phyloP scores from a whole-genome alignment of 1,140 invertebrate genomes.

The Drosophila eugracilis region DNA sequence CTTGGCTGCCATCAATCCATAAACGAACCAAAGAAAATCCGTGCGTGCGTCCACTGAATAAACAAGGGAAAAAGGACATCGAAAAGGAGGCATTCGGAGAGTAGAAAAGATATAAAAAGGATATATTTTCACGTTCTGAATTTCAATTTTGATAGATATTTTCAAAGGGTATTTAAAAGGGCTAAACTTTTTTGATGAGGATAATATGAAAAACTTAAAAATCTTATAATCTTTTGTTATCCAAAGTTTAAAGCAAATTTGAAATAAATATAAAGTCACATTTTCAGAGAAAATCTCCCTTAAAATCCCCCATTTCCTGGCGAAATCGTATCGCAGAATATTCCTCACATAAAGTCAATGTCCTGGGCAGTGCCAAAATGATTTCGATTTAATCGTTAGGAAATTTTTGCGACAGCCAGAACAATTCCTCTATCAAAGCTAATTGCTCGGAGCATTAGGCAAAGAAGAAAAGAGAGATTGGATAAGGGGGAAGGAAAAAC shows the following conservation, averaged over 20 bases:
- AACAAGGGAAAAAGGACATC: slow-evolving; percentile 53
- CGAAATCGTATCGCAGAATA: not conserved
- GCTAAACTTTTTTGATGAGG: too few species aligned
- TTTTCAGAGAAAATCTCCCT: not conserved
- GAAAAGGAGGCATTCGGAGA: slow-evolving; percentile 11
- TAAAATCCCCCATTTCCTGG: not conserved
- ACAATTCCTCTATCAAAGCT: slow-evolving; percentile 77
- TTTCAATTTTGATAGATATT: not conserved
- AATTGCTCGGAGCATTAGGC: slow-evolving; percentile 65
- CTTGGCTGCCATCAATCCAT: slow-evolving; percentile 71
- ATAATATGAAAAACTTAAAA: too few species aligned
- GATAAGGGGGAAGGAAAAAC: not conserved
- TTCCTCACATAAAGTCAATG: slow-evolving; percentile 25
- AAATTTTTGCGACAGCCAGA: slow-evolving; percentile 64
- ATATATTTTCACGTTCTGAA: slow-evolving; percentile 14
- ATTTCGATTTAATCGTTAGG: slow-evolving; percentile 83
- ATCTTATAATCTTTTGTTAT: too few species aligned
- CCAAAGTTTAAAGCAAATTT: too few species aligned
- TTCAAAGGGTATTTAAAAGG: too few species aligned
- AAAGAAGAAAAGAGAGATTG: not conserved
- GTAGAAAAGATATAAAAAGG: not conserved
- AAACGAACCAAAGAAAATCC: slow-evolving; percentile 64
- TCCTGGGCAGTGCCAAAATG: slow-evolving; percentile 53
- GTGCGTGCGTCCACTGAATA: slow-evolving; percentile 70
- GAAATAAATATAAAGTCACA: too few species aligned